Base-by-base conservation (phyloP, 2,888 invertebrate species). In the Tanytarsus gracilentus region DNA sequence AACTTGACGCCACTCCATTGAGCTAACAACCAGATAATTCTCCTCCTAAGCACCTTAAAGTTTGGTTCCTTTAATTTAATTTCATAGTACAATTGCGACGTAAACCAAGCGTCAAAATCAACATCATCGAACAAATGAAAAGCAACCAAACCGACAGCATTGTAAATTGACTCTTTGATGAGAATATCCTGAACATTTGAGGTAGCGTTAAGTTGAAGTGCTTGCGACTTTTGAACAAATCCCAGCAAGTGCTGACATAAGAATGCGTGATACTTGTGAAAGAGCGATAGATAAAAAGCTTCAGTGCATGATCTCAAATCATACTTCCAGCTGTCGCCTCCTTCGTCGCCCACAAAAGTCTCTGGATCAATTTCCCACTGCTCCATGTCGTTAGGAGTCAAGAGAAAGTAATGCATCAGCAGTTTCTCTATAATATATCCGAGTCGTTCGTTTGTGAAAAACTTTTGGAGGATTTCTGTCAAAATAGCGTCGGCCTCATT, bases 251-350 rank as follows among this genome's bases (percentile, higher is more conserved):
- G 85, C 0, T 86, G 84, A 0, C 82, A 81, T 65, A 93, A 77
- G 44, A 83, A 76, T 50, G 81, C 76, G 58, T 85, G 79, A 75
- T 85, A 92, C 71, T 86, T 84, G 67, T 85, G 88, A 70, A 94
- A 89, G 60, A 96, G 76, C 40, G 88, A 84, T 66, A 87, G 78
- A 72, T 92, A 94, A 26, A 95, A 77, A 1, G 86, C 82, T 75
- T 95, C 93, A 56, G 90, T 88, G 69, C 94, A 91, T 2, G 94
- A 90, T 79, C 89, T 81, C 63, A 94, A 77, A 68, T 86, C 90
- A 70, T 92, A 96, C 70, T 92, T 94, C 89, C 92, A 94, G n/a
- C 88, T 86, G 71, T 95, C 94, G 1, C 92, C 92, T 9, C 85
- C 83, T 71, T 93, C 92, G 67, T 91, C 91, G 40, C 85, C 84